phyloP scores from a whole-genome alignment of 2,888 invertebrate genomes.

The Pterobdella sp. region DNA sequence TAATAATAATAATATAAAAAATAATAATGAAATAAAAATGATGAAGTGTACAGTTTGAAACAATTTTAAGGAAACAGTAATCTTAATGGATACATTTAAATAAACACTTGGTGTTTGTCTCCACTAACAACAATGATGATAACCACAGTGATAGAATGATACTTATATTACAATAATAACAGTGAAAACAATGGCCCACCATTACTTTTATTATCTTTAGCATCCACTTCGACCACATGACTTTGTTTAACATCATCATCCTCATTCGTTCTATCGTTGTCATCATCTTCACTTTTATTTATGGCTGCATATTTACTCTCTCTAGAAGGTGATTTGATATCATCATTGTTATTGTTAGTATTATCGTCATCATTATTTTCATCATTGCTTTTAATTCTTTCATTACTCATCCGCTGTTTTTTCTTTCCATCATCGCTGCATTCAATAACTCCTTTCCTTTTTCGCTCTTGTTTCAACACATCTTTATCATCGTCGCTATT shows the following conservation, averaged over 20 bases:
- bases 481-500: neutral
- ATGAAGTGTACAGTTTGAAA: no score
- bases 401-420: neutral
- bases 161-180: neutral
- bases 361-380: neutral
- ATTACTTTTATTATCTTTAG: neutral
- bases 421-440: neutral
- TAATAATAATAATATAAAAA: no score
- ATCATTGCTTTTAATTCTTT: neutral
- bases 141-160: neutral
- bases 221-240: no score
- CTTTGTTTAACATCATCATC: conserved; percentile 5
- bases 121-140: no score
- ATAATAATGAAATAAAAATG: neutral
- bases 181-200: neutral
- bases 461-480: neutral
- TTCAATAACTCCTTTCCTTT: neutral
- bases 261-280: neutral
- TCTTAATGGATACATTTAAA: no score
- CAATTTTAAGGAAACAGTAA: no score
- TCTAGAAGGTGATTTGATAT: neutral
- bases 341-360: neutral
- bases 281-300: neutral
- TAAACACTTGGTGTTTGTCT: no score
- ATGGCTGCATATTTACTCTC: neutral